Base-by-base conservation (phyloP, 2,113 vertebrate genomes). In the Calyptommatus sinebrachiatus region DNA sequence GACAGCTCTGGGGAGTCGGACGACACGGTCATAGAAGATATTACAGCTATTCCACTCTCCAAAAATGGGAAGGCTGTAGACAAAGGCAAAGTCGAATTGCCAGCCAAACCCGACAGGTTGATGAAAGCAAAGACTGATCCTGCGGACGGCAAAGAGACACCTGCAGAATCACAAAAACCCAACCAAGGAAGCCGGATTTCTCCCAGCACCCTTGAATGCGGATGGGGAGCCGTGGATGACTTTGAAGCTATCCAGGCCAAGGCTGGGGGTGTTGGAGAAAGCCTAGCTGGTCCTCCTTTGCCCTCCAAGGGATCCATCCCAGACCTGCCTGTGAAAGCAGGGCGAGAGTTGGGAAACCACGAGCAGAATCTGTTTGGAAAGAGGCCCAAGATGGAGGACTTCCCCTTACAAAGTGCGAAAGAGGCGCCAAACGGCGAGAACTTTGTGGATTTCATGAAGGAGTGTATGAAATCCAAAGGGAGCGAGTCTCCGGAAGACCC, bases 1-100 rank as follows among this genome's bases (percentile, higher is more conserved):
- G 96, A 97, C 71, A 97, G 97, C 85, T 98, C 97, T 35, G 96
- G 96, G 20, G 97, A 97, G 28, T 98, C 97, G 0, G 96, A 97
- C n/a, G 96, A 97, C 83, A 97, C 96, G 0, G 96, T 97, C 11
- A 96, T 96, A 85, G 97, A 97, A 87, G 96, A 97, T n/a, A 77
- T 89, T 21, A 68, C 85, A 1, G 57, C 65, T 26, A 73, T 69
- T 16, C 10, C 10, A 62, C 29, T 72, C 41, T 85, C 83, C 69
- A 82, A 81, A 73, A 86, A 79, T 4, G 50, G 75, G 71, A 62
- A 20, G 16, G 21, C 16, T 8, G 5, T 50, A 5, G 72, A 48
- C 28, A 70, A 50, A 6, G 26, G 48, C 48, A 12, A 7, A n/a
- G 53, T 14, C 12, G 53, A 12, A 16, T 12, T 73, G 35, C 73